Evolutionary conservation across 2,113 vertebrate species (phyloP).

Genomic region (Bucco capensis): DNA sequence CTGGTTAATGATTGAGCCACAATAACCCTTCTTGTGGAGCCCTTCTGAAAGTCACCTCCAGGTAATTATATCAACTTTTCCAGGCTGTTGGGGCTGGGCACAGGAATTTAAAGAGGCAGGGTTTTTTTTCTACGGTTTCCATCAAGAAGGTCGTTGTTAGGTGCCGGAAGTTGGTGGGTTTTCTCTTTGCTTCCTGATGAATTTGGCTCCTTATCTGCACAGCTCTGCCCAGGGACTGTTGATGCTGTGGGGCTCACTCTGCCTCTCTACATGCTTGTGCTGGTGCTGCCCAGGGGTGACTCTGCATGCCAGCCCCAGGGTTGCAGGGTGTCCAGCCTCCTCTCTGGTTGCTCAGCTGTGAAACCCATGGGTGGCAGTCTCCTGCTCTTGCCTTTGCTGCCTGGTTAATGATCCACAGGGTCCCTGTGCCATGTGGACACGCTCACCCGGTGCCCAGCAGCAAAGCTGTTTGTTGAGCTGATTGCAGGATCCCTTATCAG

Average conservation of each 20-base stretch:
- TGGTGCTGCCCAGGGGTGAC: fast-evolving
- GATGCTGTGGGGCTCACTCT: neutral
- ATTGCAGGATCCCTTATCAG: conserved; percentile 6
- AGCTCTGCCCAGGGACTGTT: fast-evolving
- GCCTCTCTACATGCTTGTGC: fast-evolving
- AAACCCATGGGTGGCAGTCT: fast-evolving
- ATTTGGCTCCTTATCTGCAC: fast-evolving
- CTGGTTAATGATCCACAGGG: conserved; percentile 25
- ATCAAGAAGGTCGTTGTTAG: neutral
- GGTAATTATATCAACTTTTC: neutral
- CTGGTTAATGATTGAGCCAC: conserved; percentile 68
- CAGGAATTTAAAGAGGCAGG: neutral
- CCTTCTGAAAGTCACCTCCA: conserved; percentile 15
- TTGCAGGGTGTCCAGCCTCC: fast-evolving
- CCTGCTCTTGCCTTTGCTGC: neutral
- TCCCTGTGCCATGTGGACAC: neutral
- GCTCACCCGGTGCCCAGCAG: neutral
- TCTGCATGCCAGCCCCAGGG: neutral
- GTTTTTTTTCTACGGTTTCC: neutral
- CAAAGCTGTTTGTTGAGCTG: neutral
- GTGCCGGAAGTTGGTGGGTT: neutral
- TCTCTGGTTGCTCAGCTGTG: neutral
- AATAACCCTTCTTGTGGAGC: conserved; percentile 6
- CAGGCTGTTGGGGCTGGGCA: neutral
- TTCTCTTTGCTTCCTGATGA: neutral